phyloP scores from a whole-genome alignment of 2,113 vertebrate genomes.

The Conger conger region DNA sequence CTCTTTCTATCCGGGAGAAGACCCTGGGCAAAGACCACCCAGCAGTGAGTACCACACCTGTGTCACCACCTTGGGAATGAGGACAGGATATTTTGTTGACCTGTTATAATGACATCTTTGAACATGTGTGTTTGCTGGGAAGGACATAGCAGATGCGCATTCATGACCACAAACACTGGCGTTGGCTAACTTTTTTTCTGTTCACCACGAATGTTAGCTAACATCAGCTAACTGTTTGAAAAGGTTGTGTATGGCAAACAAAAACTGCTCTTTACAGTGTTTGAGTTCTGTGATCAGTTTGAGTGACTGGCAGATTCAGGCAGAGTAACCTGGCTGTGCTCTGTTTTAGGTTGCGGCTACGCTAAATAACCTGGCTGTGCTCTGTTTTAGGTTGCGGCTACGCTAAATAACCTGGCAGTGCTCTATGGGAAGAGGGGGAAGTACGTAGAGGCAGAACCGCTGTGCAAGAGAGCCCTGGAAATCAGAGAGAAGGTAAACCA shows the following conservation, averaged over 20 bases:
- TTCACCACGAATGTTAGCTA: no score
- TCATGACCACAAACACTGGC: no score
- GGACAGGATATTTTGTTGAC: no score
- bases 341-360: constrained; percentile 79
- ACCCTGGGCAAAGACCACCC: constrained; percentile 96
- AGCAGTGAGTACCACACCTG: constrained; percentile 76
- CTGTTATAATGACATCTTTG: no score
- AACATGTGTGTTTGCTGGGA: no score
- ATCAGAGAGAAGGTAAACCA: constrained; percentile 82
- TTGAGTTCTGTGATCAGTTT: neutral
- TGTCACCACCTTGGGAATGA: no score
- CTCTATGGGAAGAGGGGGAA: constrained; percentile 85
- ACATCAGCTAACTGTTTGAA: no score
- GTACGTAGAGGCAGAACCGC: constrained; percentile 81
- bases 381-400: constrained; percentile 78
- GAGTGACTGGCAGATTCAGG: neutral
- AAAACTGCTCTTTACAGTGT: no score
- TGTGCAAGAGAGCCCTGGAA: constrained; percentile 84
- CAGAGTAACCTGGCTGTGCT: neutral
- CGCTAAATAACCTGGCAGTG: constrained; percentile 84
- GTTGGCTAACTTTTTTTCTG: no score
- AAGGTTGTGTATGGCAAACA: no score
- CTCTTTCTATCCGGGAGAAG: constrained; percentile 96
- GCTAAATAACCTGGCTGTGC: constrained; percentile 68
- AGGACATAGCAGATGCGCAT: no score